Conservation (phyloP, 2,113 vertebrate genomes). For the Coturnix japonica region DNA sequence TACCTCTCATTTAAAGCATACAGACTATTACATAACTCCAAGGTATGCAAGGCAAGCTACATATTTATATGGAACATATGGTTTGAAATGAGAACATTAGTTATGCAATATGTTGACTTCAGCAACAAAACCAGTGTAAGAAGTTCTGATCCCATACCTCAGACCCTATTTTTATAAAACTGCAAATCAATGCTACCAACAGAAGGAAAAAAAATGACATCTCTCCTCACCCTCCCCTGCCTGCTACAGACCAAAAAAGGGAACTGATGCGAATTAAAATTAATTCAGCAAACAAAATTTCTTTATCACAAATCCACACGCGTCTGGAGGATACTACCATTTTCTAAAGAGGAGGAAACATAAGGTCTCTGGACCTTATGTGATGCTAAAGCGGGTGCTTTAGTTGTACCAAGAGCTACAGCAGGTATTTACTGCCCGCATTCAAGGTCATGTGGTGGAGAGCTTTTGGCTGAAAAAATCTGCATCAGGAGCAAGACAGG, state of each 20-base stretch:
- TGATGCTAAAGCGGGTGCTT: not conserved
- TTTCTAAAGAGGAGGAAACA: not conserved
- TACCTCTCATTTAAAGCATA: not conserved
- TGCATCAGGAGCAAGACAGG: not conserved
- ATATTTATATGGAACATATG: conserved; percentile 34
- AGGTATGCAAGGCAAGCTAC: conserved; percentile 15
- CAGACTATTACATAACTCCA: conserved; percentile 22
- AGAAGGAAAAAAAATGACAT: not conserved
- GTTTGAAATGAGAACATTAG: conserved; percentile 51
- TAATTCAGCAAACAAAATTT: not conserved
- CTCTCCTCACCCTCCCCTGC: not conserved
- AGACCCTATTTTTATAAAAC: conserved; percentile 32
- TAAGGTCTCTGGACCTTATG: not conserved
- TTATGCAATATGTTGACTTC: conserved; percentile 26
- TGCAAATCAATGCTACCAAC: conserved; percentile 11
- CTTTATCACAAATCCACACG: not conserved
- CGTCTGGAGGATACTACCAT: not conserved
- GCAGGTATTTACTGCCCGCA: not conserved
- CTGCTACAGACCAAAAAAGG: not conserved
- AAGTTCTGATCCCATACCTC: conserved; percentile 16
- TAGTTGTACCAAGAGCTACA: not conserved
- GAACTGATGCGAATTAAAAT: not conserved
- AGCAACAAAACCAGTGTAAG: conserved; percentile 16
- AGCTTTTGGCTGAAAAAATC: not conserved
- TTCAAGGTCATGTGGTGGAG: not conserved